phyloP scores from a whole-genome alignment of 1,140 invertebrate species.

The honey bee (Apis mellifera) region DNA sequence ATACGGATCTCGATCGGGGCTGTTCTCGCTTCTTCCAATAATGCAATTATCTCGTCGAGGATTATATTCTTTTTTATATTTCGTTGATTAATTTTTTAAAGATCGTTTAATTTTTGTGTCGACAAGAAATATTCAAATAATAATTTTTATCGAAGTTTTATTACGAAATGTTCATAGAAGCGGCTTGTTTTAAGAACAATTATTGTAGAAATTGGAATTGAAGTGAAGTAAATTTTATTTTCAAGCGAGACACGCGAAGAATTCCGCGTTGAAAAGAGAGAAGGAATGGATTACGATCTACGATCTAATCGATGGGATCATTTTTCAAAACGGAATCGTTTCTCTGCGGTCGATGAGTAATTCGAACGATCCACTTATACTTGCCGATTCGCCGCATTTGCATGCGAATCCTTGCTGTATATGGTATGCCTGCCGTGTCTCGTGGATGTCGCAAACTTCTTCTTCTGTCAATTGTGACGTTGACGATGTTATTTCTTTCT shows the following conservation, averaged over 20 bases:
- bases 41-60: not conserved
- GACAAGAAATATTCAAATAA: no score
- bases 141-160: no score
- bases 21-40: not conserved
- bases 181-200: no score
- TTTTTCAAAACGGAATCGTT: not conserved
- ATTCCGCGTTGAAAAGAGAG: no score
- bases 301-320: slow-evolving; percentile 7
- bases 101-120: no score
- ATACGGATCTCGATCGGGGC: slow-evolving; percentile 33
- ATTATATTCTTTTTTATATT: no score
- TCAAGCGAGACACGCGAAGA: no score
- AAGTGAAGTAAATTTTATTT: no score
- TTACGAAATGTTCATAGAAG: no score
- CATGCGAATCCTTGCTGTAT: slow-evolving; percentile 2
- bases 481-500: not conserved
- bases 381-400: slow-evolving; percentile 21
- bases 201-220: no score
- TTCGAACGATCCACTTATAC: slow-evolving; percentile 13
- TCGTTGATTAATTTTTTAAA: not conserved
- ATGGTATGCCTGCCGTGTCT: not conserved
- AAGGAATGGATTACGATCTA: not conserved
- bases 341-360: not conserved
- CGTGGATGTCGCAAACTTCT: slow-evolving; percentile 30
- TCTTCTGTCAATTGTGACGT: slow-evolving; percentile 25